Conservation (phyloP, 1,140 invertebrate genomes). For the Papilio dardanus region DNA sequence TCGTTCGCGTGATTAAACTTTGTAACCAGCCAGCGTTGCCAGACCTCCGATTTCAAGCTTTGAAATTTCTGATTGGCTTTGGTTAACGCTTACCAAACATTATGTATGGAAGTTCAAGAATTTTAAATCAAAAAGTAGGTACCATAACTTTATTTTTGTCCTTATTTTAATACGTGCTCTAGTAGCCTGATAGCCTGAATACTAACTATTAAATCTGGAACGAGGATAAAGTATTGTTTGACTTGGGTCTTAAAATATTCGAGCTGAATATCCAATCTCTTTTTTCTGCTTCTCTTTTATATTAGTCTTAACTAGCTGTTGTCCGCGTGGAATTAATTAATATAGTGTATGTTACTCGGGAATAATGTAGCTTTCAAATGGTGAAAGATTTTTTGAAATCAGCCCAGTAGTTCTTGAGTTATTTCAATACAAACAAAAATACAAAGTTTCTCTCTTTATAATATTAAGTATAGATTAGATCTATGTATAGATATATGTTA, state of each 20-base stretch:
- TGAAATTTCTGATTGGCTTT: conserved; percentile 17
- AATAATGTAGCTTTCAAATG: too few relatives aligned
- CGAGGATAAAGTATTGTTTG: not conserved
- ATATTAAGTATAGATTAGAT: too few relatives aligned
- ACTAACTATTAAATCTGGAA: not conserved
- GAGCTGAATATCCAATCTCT: not conserved
- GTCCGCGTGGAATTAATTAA: too few relatives aligned
- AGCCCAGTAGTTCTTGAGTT: too few relatives aligned
- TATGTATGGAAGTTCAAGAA: not conserved
- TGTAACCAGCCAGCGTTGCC: conserved; percentile 7
- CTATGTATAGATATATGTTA: too few relatives aligned
- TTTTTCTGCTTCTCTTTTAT: not conserved
- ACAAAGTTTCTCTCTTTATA: too few relatives aligned
- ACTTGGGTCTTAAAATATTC: not conserved
- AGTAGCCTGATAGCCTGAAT: not conserved
- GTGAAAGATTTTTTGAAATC: too few relatives aligned
- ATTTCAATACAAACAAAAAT: too few relatives aligned
- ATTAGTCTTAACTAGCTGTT: not conserved
- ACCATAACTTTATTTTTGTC: not conserved
- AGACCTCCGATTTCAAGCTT: conserved; percentile 22
- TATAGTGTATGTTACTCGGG: too few relatives aligned
- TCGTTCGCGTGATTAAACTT: conserved; percentile 37
- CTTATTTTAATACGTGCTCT: not conserved
- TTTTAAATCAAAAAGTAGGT: not conserved
- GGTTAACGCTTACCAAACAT: not conserved